Evolutionary conservation across 2,797 vertebrate species (phyloP).

Genomic region (Yasuhikotakia modesta): DNA sequence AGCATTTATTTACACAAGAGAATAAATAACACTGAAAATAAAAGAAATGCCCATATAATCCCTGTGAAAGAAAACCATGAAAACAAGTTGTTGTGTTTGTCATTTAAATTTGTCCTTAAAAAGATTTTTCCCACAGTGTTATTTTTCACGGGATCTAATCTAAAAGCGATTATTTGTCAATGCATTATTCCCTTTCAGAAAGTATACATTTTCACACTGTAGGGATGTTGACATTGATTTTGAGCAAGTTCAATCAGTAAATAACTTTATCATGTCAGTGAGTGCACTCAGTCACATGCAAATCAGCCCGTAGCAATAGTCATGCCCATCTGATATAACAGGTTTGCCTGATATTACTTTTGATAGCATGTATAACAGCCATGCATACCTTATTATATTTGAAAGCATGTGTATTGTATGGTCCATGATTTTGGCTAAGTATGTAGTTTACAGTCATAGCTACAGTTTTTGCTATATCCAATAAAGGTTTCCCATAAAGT

Average conservation of each 20-base stretch:
- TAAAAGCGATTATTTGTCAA: too few species aligned
- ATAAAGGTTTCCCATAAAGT: background rate
- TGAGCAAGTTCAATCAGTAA: background rate
- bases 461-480: background rate
- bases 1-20: conserved; percentile 11
- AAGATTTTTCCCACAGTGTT: too few species aligned
- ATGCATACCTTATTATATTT: conserved; percentile 1
- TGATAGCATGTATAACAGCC: conserved; percentile 1
- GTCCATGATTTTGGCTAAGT: background rate
- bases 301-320: background rate
- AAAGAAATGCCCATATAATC: background rate
- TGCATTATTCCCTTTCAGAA: too few species aligned
- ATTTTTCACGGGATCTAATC: too few species aligned
- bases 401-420: background rate
- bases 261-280: background rate
- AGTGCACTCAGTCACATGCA: background rate
- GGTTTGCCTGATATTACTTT: conserved; percentile 22
- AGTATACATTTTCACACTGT: background rate
- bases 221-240: background rate
- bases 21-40: conserved; percentile 13
- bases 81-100: conserved; percentile 31
- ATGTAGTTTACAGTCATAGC: background rate
- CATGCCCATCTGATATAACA: conserved; percentile 37
- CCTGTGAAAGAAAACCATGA: conserved; percentile 4
- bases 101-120: background rate